Percentiles rank a stretch among this genome's conserved stretches.
These are phyloP conservation scores for Antechinus flavipes DNA, from an alignment of 2,113 vertebrate genomes.

Conservation along the genomic window DNA sequence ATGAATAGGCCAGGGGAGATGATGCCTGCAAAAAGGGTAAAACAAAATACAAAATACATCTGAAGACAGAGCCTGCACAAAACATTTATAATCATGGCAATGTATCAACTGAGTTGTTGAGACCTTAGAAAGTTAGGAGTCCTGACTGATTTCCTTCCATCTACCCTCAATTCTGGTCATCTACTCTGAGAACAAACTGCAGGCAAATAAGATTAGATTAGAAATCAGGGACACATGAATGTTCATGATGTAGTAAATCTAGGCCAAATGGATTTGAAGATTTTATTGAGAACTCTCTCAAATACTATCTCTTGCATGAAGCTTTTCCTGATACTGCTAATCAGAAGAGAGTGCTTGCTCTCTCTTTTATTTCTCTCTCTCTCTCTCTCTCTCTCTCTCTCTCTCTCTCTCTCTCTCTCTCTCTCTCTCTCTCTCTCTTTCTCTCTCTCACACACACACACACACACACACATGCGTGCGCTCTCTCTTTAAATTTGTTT, in stretches of 20 bases:
- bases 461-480: no score
- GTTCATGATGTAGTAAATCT: background rate
- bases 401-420: no score
- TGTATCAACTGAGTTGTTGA: slow-evolving; percentile 27
- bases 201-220: background rate
- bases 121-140: slow-evolving; percentile 31
- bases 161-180: background rate
- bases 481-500: background rate
- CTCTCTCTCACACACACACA: no score
- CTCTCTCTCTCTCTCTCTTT: background rate
- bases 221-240: background rate
- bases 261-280: background rate
- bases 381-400: no score
- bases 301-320: background rate
- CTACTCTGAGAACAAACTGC: slow-evolving; percentile 1
- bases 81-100: slow-evolving; percentile 48
- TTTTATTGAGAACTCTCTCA: background rate
- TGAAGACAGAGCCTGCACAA: slow-evolving; percentile 6
- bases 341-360: background rate
- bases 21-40: slow-evolving; percentile 72
- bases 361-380: no score
- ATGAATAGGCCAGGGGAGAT: slow-evolving; percentile 74
- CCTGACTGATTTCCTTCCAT: slow-evolving; percentile 16
- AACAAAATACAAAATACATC: slow-evolving; percentile 51
- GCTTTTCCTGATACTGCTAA: background rate